These are phyloP conservation scores for Trachemys scripta DNA, from an alignment of 2,113 vertebrate genomes.

Conservation along the genomic window DNA sequence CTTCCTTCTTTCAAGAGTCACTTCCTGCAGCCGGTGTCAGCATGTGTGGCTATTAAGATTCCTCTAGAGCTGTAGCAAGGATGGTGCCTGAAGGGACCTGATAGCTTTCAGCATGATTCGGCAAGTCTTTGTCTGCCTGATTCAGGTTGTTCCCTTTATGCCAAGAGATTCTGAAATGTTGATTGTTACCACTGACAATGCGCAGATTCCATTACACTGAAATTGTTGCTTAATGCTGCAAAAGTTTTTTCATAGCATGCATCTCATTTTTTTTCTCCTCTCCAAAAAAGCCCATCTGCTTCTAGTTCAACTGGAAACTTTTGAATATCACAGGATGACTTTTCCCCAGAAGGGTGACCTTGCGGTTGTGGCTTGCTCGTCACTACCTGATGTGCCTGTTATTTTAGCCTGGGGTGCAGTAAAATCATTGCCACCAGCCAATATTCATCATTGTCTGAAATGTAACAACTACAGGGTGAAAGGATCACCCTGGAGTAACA, in stretches of 20 bases:
- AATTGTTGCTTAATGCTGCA: neutral
- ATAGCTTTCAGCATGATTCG: accelerated
- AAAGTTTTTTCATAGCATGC: neutral
- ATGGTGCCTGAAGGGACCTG: neutral
- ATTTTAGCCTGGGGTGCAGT: neutral
- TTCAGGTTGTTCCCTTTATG: neutral
- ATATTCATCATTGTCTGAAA: neutral
- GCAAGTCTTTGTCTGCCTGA: neutral
- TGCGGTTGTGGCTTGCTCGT: accelerated
- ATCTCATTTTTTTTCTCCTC: accelerated
- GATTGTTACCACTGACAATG: accelerated
- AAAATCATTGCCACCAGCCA: neutral
- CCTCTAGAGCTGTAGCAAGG: neutral
- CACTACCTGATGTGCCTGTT: accelerated
- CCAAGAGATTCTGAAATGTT: neutral
- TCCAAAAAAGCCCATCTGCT: neutral
- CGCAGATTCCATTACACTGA: neutral
- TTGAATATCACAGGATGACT: neutral
- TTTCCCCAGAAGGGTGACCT: neutral
- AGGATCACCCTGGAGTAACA: neutral
- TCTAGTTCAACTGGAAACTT: neutral
- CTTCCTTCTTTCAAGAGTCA: neutral
- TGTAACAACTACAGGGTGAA: neutral
- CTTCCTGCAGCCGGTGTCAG: neutral
- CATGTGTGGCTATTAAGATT: accelerated